Conservation (phyloP, 2,113 vertebrate genomes). For the Salvelinus fontinalis region DNA sequence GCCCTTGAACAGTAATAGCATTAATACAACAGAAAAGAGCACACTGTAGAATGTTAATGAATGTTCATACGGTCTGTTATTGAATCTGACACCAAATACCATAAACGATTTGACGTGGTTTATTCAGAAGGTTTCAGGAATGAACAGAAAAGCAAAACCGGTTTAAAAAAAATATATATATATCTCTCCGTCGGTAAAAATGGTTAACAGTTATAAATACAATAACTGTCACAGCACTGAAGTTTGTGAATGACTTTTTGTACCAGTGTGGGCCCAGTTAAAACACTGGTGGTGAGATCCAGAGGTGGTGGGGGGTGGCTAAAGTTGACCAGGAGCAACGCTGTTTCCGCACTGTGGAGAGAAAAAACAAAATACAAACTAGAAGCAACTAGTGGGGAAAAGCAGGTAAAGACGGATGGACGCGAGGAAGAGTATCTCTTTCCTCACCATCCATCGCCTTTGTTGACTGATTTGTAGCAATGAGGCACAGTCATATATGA, state of each 20-base stretch:
- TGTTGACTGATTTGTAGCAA: background rate
- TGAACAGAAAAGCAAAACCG: slow-evolving; percentile 51
- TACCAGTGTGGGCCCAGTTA: slow-evolving; percentile 23
- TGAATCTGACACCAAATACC: background rate
- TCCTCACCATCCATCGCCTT: background rate
- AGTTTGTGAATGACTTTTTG: slow-evolving; percentile 22
- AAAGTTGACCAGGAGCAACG: slow-evolving; percentile 13
- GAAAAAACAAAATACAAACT: slow-evolving; percentile 21
- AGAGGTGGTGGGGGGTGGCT: slow-evolving; percentile 14
- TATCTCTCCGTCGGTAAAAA: slow-evolving; percentile 40
- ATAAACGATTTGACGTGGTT: slow-evolving; percentile 50
- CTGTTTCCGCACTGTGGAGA: slow-evolving; percentile 18
- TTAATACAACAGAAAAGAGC: background rate
- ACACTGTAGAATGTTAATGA: too few species aligned
- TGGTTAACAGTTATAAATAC: slow-evolving; percentile 53
- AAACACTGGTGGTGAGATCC: slow-evolving; percentile 29
- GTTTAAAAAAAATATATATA: too few species aligned
- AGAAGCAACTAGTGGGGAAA: slow-evolving; percentile 1
- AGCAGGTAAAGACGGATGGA: background rate
- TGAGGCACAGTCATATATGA: slow-evolving; percentile 18
- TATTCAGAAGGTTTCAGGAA: slow-evolving; percentile 55
- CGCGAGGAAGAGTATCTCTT: background rate
- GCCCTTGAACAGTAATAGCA: slow-evolving; percentile 26
- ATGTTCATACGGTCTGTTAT: too few species aligned
- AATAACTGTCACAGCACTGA: slow-evolving; percentile 57